Evolutionary conservation across 2,888 invertebrate genomes (phyloP), one percentile per base, ranked within the genome.

Genomic region (Rotaria macrura): DNA sequence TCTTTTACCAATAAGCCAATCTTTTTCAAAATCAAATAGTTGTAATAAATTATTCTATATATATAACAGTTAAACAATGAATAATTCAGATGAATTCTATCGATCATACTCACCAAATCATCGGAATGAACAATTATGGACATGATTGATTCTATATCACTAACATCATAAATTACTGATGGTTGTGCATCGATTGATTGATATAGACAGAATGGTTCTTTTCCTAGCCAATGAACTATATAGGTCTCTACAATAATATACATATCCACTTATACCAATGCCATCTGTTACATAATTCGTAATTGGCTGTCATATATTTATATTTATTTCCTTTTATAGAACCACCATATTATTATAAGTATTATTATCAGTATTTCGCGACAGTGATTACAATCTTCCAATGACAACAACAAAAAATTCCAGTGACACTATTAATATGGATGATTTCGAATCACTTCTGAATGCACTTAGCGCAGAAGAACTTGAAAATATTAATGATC

Each of bases 401-500:
- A 79, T 79, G 79, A 10, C 79, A n/a, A 25, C 79, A 14, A 43
- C 79, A 43, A 79, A 79, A 40, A 43, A 1, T 20, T 23, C 79
- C 23, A 43, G 25, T 23, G 79, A 79, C 43, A 40, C 25, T 43
- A 54, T 55, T 38, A 34, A 29, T 65, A 84, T 85, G n/a, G 84
- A 72, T 25, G 97, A 98, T 91, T 95, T 99, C 88, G 98, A 99
- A 90, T 95, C 96, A 89, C 93, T 99, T 87, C 92, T 99, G 89
- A 93, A 95, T 85, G 96, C 97, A 91, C 93, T 99, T 88, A 94
- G 96, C 87, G 94, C 95, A 84, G 97, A 97, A 91, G 98, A 99
- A 93, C 94, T 99, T 88, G 96, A 95, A 90, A 95, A 97, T 91
- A 93, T 99, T 89, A 96, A 97, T 89, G 96, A 96, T 92, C 97